Base-by-base conservation (phyloP, 2,113 vertebrate species). In the Melanerpes aurifrons region DNA sequence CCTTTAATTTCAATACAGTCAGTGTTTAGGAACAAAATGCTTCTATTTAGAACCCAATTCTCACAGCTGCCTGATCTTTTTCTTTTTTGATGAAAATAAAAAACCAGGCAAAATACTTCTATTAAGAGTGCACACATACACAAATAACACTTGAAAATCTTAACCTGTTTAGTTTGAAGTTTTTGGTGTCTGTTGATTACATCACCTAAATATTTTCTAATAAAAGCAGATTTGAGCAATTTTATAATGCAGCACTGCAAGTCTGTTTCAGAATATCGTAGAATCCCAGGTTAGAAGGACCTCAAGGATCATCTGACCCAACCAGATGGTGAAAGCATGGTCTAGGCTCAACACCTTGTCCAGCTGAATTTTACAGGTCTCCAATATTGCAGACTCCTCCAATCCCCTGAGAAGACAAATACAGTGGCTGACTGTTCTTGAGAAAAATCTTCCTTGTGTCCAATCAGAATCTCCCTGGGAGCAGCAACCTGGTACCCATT, bases 181-280 rank as follows among this genome's bases (percentile, higher is more conserved):
- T 75, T 76, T 14, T 21, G 20, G 1, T 25, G 4, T 62, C 7
- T 29, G 58, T 35, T 0, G 3, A 78, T 31, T 26, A 54, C 0
- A 37, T 26, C 69, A 66, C 12, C 45, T 63, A 64, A 13, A 7
- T 10, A 21, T 82, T 92, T 88, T 14, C 20, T 17, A 50, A 50
- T 62, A 59, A 58, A 50, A 29, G 2, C 47, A 40, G 7, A 82
- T 82, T 76, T 1, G 1, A 57, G 7, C 24, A 66, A 4, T 18
- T 84, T 84, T 43, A 12, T 40, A 43, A 54, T 37, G 25, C 19
- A 56, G 8, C 26, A 72, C 12, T 48, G 8, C 14, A 56, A 8
- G 15, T 66, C 0, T 0, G 40, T 43, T 43, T 85, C 73, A 40
- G 12, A 43, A 86, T 59, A 63, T 8, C 28, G 43, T 29, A 57